Base-by-base conservation (phyloP, 1,140 invertebrate species). In the Pissodes strobi region DNA sequence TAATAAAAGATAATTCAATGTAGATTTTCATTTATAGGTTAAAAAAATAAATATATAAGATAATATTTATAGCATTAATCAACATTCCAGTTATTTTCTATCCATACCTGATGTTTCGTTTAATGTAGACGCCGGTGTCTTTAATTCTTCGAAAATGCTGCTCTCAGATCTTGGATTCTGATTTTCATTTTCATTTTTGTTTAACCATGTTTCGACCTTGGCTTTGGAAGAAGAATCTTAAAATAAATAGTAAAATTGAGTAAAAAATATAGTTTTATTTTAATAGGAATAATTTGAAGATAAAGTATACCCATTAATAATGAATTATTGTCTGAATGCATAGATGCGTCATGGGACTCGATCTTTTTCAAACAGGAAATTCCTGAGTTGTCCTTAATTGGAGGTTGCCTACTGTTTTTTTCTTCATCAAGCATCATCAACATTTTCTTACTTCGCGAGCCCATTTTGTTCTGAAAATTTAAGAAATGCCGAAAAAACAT, bases 191-290 rank as follows among this genome's bases (percentile, higher is more conserved):
- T 43, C 5, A 49, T 49, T 13, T 5, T 49, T 49, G 46, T 49
- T 49, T 49, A 49, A 25, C 46, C 23, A 49, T 22, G 23, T 49
- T 17, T 49, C 46, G 5, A 49, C 19, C 23, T 5, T 49, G 46
- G 46, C 23, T 49, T 49, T 49, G 13, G 46, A 49, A 5, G 46
- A 49, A 49, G 18, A 49, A 49, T 49, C 46, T 49, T 19, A 21
- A 49, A 49, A 49, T 49, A 49, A 49, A 49, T 49, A 49, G 13
- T 17, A 49, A 49, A 49, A 49, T 49, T 49, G 23, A 3, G 46
- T 49, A 5, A 8, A 3, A 18, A 49, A 49, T 22, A 49, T 5
- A 41, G 4, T 41, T 27, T 3, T 3, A 27, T 27, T n/a, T n/a
- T 41, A 41, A 13, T 41, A 5, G n/a, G n/a, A 41, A 41, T 41